phyloP scores from a whole-genome alignment of 2,113 vertebrate genomes.

The Melanerpes aurifrons region DNA sequence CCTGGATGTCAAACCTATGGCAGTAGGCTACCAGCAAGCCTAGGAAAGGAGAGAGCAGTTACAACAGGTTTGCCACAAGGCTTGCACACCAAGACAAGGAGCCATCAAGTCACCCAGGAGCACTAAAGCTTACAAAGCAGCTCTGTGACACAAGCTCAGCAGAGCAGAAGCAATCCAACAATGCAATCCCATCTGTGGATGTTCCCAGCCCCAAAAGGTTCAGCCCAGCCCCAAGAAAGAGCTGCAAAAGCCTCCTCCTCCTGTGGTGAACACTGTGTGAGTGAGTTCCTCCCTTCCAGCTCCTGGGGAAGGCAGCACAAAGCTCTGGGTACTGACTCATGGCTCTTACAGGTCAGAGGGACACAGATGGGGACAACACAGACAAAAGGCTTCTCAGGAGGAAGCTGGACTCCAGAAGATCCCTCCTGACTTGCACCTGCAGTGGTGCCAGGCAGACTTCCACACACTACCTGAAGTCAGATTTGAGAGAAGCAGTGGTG shows the following conservation, averaged over 20 bases:
- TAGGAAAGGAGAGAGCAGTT: conserved; percentile 59
- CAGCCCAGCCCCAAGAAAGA: background rate
- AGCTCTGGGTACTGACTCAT: background rate
- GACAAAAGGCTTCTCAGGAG: background rate
- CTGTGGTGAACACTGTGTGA: background rate
- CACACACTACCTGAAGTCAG: background rate
- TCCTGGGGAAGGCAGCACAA: background rate
- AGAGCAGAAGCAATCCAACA: background rate
- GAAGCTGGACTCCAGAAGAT: background rate
- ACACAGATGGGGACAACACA: background rate
- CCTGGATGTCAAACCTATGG: conserved; percentile 94
- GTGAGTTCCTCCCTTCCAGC: background rate
- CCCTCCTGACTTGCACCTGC: background rate
- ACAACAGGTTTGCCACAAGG: background rate
- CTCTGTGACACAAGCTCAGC: background rate
- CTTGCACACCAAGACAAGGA: background rate
- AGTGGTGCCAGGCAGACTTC: background rate
- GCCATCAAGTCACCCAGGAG: background rate
- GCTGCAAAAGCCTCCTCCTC: background rate
- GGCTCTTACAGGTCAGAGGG: background rate
- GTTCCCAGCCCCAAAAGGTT: background rate
- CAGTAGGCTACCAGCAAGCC: conserved; percentile 95
- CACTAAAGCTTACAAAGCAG: background rate
- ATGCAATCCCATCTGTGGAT: background rate
- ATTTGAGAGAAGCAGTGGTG: background rate